Base-by-base conservation (phyloP, 2,113 vertebrate genomes). In the Solea senegalensis region DNA sequence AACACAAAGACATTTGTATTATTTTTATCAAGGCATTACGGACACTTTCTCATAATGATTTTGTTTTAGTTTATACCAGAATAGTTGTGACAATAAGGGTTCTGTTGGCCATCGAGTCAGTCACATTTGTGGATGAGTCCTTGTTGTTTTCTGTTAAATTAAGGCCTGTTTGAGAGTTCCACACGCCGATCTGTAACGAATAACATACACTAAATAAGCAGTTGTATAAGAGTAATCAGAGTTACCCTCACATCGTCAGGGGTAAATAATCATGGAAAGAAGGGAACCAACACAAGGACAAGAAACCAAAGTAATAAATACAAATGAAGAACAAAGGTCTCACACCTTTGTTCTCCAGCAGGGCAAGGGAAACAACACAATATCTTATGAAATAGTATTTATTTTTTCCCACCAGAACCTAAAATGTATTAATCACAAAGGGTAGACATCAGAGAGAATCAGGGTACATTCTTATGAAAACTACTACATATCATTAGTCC, bases 21-120 rank as follows among this genome's bases (percentile, higher is more conserved):
- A 16, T 13, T 10, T 77, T 68, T 3, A 27, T 11, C 27, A 5
- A 40, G 8, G 56, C 8, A 40, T 46, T 50, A 4, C 3, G 49
- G 63, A 60, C 46, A 16, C 4, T 59, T 28, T 9, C 27, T 46
- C 39, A 1, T 28, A 1, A 28, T n/a, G 8, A 61, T 52, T 48
- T 60, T 3, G 27, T 2, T 51, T 39, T 4, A 11, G 5, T 56
- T 69, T 72, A 3, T 87, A 92, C 89, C 97, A 99, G 92, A 61
- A 99, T 98, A 54, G 98, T 99, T 45, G 97, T 99, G 82, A 99
- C 97, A 0, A 98, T 92, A 51, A 99, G 96, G 0, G 97, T 98
- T 67, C 97, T 90, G 91, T 99, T 99, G 77, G 96, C 94, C 92
- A 99, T 86, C 0, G 97, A 96, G 78, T 98, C 96, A 0, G 96